Evolutionary conservation across 2,113 vertebrate species (phyloP).

Genomic region (Pimephales promelas): DNA sequence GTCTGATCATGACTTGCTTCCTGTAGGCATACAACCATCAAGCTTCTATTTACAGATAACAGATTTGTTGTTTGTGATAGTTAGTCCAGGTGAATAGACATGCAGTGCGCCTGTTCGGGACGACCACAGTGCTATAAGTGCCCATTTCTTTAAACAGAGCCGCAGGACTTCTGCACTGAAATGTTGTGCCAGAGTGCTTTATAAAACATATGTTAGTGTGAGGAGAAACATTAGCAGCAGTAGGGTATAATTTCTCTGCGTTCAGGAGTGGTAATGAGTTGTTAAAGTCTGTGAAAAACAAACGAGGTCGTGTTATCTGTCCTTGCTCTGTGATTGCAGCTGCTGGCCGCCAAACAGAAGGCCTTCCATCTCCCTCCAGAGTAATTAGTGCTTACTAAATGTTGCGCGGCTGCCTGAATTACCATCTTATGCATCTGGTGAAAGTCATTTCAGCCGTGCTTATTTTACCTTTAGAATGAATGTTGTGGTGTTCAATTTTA

Average conservation of each 20-base stretch:
- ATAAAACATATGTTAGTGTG: not conserved
- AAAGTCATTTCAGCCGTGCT: slow-evolving; percentile 22
- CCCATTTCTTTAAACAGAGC: slow-evolving; percentile 14
- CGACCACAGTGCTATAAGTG: not conserved
- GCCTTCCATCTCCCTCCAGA: slow-evolving; percentile 44
- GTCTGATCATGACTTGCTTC: not conserved
- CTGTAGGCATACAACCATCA: not conserved
- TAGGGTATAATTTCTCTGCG: slow-evolving; percentile 9
- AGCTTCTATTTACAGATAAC: not conserved
- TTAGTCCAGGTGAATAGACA: not conserved
- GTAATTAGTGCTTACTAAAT: slow-evolving; percentile 47
- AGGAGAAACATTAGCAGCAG: not conserved
- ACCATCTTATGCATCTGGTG: slow-evolving; percentile 14
- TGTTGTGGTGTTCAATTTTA: not conserved
- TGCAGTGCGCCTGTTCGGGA: slow-evolving; percentile 30
- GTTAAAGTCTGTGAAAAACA: slow-evolving; percentile 36
- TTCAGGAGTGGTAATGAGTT: slow-evolving; percentile 26
- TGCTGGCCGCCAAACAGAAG: slow-evolving; percentile 29
- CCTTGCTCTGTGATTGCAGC: slow-evolving; percentile 36
- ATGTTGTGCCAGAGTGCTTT: not conserved
- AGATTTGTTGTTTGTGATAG: not conserved
- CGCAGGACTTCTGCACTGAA: slow-evolving; percentile 2
- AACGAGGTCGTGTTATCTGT: slow-evolving; percentile 41
- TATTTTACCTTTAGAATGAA: slow-evolving; percentile 17
- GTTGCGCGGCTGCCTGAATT: slow-evolving; percentile 10